A percentile compares a stretch with the other conserved stretches of the same genome.
Evolutionary conservation across 2,888 invertebrate genomes (phyloP).

Genomic region (Drosophila mimica): DNA sequence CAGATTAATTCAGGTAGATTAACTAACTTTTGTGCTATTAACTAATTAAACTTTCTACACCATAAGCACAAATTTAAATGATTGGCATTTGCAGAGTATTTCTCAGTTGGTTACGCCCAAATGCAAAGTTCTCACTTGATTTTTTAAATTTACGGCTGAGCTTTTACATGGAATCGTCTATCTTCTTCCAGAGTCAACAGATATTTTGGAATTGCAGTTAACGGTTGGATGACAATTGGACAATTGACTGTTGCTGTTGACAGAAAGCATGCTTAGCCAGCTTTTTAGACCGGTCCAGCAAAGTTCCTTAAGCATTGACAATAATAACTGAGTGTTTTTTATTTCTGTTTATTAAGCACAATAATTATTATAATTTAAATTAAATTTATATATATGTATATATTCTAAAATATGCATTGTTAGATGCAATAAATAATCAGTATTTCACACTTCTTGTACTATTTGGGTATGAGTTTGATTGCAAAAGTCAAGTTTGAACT

Average conservation of each 20-base stretch:
- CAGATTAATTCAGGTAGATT: too few relatives aligned
- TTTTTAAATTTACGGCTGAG: too few relatives aligned
- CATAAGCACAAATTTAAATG: too few relatives aligned
- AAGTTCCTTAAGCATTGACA: not conserved
- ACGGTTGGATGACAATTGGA: not conserved
- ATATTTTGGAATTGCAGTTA: too few relatives aligned
- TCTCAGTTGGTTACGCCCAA: too few relatives aligned
- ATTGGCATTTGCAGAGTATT: too few relatives aligned
- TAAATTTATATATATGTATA: not conserved
- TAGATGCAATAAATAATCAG: not conserved
- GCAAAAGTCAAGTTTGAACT: not conserved
- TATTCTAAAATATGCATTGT: not conserved
- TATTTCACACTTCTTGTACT: not conserved
- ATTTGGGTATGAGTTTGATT: not conserved
- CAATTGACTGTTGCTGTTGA: not conserved
- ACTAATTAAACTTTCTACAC: not conserved
- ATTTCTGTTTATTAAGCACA: not conserved
- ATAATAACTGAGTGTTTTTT: not conserved
- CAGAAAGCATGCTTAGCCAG: not conserved
- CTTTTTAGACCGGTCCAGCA: not conserved
- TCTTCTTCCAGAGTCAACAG: too few relatives aligned
- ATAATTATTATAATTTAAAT: not conserved
- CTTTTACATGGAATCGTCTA: too few relatives aligned
- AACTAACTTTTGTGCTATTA: not conserved
- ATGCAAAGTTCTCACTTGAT: too few relatives aligned